Conservation (phyloP, 2,113 vertebrate genomes). For the Numenius arquata region DNA sequence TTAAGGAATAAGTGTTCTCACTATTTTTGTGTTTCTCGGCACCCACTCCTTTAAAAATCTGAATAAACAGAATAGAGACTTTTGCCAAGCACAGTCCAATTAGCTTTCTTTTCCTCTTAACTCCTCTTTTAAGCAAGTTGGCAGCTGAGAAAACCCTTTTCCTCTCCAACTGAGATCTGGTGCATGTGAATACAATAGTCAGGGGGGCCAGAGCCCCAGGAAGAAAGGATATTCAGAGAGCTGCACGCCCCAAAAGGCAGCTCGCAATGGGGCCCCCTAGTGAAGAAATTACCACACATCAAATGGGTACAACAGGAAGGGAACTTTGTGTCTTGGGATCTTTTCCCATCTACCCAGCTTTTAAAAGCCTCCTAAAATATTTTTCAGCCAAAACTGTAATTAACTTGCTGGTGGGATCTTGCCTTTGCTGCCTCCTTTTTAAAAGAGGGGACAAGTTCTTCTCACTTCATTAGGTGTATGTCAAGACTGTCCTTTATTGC, state of each 20-base stretch:
- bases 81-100: constrained; percentile 29
- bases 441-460: not conserved
- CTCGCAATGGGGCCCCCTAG: not conserved
- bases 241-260: not conserved
- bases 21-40: constrained; percentile 3
- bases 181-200: not conserved
- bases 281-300: not conserved
- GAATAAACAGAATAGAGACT: constrained; percentile 3
- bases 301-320: not conserved
- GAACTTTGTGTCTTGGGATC: not conserved
- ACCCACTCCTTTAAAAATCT: not conserved
- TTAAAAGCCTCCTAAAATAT: not conserved
- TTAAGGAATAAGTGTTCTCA: constrained; percentile 20
- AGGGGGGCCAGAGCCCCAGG: not conserved
- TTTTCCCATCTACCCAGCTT: not conserved
- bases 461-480: not conserved
- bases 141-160: not conserved
- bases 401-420: not conserved
- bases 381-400: not conserved
- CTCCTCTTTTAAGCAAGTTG: constrained; percentile 22
- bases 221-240: not conserved
- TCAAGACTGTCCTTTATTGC: not conserved
- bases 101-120: constrained; percentile 53
- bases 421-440: not conserved
- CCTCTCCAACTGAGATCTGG: not conserved